Evolutionary conservation across 2,113 vertebrate species (phyloP), one percentile per base, ranked within the genome.

Genomic region (Myiozetetes cayanensis): DNA sequence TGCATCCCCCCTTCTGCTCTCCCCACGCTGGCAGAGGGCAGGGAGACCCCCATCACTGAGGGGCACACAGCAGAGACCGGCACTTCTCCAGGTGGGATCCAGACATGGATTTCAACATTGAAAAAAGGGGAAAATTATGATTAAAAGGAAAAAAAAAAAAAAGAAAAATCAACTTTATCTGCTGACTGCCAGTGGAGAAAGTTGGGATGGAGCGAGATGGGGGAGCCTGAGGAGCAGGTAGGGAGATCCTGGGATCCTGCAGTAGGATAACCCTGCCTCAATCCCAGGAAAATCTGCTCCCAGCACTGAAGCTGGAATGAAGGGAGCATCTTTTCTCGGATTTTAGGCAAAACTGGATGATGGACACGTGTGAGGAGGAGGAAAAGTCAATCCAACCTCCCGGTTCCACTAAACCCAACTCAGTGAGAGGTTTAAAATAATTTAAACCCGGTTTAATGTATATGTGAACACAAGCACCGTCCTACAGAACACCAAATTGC

Each of bases 331-430:
- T n/a, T 37, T 94, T 76, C 81, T 72, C 21, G 47, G 2, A 5
- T 46, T 39, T 31, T 5, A 27, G 37, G 62, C 19, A 72, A 47
- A 44, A 28, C 56, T 9, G 44, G 18, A 28, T 2, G 2, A 89
- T 56, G 63, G 77, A 89, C 65, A 46, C 1, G 56, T 33, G 78
- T 75, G 87, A 93, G 93, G 80, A 90, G 77, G 92, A 78, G 81
- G 66, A 72, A 74, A 89, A 94, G 49, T 83, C 62, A 94, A 68
- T 33, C 87, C 87, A 70, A 94, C 89, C 74, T 94, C 79, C 24
- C 23, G 58, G 61, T 75, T 88, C 84, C 84, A 73, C 80, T 90
- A 62, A 86, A 94, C 37, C 56, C 83, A 92, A 28, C 75, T 71
- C 73, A 81, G 49, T 5, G 85, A 82, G 13, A 50, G 50, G 65